These are phyloP conservation scores for Dendrocincla tyrannina DNA, from an alignment of 2,797 vertebrate species.

Conservation along the genomic window DNA sequence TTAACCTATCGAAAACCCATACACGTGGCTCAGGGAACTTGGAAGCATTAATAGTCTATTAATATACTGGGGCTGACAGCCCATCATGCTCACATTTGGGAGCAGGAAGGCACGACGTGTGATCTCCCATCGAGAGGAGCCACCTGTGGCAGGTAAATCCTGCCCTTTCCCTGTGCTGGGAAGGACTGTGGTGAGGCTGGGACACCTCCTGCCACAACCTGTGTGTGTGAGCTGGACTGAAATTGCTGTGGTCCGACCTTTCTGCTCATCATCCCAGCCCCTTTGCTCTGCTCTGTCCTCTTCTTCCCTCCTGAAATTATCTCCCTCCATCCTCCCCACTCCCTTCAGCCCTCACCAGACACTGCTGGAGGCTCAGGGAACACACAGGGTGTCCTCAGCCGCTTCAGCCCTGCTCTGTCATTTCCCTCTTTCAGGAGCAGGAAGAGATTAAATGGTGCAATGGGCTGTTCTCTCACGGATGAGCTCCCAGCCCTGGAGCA, in stretches of 20 bases:
- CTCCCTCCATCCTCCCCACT: neutral
- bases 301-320: neutral
- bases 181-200: neutral
- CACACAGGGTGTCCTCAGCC: neutral
- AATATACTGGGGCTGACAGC: constrained; percentile 40
- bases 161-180: neutral
- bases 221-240: fast-evolving
- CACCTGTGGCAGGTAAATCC: neutral
- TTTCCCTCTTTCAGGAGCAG: neutral
- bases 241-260: fast-evolving
- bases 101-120: neutral
- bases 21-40: constrained; percentile 58
- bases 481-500: neutral
- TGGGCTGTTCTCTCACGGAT: neutral
- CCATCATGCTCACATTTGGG: neutral
- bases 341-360: neutral
- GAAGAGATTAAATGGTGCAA: neutral
- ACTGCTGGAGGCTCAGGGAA: neutral
- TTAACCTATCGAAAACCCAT: constrained; percentile 75
- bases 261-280: neutral
- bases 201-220: neutral
- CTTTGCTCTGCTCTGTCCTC: neutral
- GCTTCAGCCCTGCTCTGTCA: neutral
- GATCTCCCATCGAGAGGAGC: neutral
- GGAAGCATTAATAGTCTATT: constrained; percentile 64